Percentiles rank a stretch among this genome's conserved stretches.
phyloP scores from a whole-genome alignment of 2,888 invertebrate species.

The Phaedon cochleariae region DNA sequence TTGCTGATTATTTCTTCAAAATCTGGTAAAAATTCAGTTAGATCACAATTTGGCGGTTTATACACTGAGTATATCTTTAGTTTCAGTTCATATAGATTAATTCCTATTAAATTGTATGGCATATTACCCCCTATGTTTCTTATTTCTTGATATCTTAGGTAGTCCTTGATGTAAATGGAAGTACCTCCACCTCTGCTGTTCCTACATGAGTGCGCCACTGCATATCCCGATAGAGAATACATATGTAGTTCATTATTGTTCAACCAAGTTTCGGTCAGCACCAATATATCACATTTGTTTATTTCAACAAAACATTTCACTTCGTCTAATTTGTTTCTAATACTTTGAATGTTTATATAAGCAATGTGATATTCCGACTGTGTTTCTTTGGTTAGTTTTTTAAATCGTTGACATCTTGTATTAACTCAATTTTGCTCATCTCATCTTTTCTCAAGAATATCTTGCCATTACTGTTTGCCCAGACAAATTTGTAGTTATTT shows the following conservation, averaged over 20 bases:
- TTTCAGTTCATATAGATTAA: background rate
- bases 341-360: constrained; percentile 15
- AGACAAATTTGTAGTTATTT: constrained; percentile 4
- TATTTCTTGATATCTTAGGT: constrained; percentile 7
- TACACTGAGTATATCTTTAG: constrained; percentile 7
- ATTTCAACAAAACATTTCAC: constrained; percentile 13
- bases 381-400: constrained; percentile 10
- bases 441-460: constrained; percentile 1
- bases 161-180: constrained; percentile 18
- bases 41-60: constrained; percentile 10
- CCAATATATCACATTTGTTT: constrained; percentile 15
- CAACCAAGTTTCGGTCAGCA: constrained; percentile 20
- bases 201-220: constrained; percentile 15
- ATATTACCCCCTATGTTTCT: background rate
- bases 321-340: constrained; percentile 14
- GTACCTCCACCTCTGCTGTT: constrained; percentile 16
- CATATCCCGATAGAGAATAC: constrained; percentile 13
- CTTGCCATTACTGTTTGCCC: constrained; percentile 10
- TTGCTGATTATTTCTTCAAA: constrained; percentile 12
- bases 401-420: background rate
- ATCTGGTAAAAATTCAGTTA: constrained; percentile 12
- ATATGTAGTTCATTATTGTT: background rate
- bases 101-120: constrained; percentile 13
- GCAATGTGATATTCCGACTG: constrained; percentile 11
- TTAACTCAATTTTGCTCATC: constrained; percentile 1